Evolutionary conservation across 2,888 invertebrate species (phyloP), one percentile per base, ranked within the genome.

Genomic region (Drosophila kanekoi): DNA sequence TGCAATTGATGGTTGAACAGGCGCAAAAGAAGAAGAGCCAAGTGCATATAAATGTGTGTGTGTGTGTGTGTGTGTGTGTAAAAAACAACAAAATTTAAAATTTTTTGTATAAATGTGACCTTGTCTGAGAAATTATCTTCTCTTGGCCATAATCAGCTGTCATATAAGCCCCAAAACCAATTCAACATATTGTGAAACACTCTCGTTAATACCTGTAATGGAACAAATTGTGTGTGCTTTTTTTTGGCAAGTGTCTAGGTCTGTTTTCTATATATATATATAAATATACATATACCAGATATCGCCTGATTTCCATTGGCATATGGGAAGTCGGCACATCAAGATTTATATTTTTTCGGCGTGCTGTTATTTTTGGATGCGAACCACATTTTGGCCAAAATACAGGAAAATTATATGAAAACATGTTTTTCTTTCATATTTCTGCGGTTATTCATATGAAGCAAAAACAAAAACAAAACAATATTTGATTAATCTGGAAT

Each of bases 371-470:
- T 88, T 88, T 82, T 86, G 63, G 66, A 52, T 48, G 71, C 51
- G 48, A 57, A 69, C 58, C 62, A 62, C 61, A 49, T 66, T 83
- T 81, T 81, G 58, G 72, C 23, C 64, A 77, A 77, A 87, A 75
- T 64, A 54, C 23, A 51, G 18, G 23, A 49, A 63, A 64, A 63
- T 47, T 33, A 11, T n/a, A 43, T 33, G 20, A 57, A 75, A 80
- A 70, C 66, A 77, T 86, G 80, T 64, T 88, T 70, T 71, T 45
- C 66, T 68, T 64, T 82, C 80, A 86, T 86, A 83, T 76, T 82
- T 86, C 47, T 65, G 72, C 68, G 72, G 38, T 68, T 72, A 75
- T 72, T 73, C 79, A 87, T 81, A 8, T 65, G 56, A 14, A 18
- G 61, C 45, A 54, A 65, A 58, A 70, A 35, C 33, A 37, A 9